These are phyloP conservation scores for Patagioenas fasciata DNA, from an alignment of 2,113 vertebrate species.

Conservation along the genomic window DNA sequence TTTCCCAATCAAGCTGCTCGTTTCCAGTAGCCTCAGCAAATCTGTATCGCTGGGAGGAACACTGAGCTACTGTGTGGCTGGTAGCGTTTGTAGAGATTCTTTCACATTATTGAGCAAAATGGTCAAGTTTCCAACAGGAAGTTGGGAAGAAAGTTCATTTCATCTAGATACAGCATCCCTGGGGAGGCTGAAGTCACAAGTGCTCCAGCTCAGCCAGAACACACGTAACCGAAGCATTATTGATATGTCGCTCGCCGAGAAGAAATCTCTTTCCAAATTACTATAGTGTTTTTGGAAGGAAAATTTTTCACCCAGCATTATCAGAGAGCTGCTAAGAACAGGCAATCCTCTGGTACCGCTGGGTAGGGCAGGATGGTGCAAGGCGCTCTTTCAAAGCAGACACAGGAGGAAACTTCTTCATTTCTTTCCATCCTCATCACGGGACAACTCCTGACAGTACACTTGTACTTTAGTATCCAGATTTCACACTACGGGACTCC, in stretches of 20 bases:
- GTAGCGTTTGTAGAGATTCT: background rate
- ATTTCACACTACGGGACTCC: background rate
- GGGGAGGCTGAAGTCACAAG: background rate
- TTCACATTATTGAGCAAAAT: conserved; percentile 22
- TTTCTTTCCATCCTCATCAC: background rate
- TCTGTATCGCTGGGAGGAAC: background rate
- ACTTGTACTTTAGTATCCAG: background rate
- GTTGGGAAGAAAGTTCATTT: background rate
- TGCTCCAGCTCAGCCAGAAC: background rate
- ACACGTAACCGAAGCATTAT: background rate
- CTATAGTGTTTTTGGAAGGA: background rate
- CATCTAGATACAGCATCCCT: background rate
- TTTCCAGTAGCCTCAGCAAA: conserved; percentile 60
- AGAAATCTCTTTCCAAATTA: background rate
- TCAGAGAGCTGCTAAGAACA: background rate
- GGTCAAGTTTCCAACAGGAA: background rate
- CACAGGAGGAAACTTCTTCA: background rate
- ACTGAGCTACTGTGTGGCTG: background rate
- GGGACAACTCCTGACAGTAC: background rate
- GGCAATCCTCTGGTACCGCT: background rate
- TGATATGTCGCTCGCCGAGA: background rate
- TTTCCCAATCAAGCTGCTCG: conserved; percentile 36
- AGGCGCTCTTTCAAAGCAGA: background rate
- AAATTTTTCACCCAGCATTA: background rate
- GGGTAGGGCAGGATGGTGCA: background rate